Evolutionary conservation across 1,140 invertebrate genomes (phyloP).

Genomic region (Drosophila malerkotliana): DNA sequence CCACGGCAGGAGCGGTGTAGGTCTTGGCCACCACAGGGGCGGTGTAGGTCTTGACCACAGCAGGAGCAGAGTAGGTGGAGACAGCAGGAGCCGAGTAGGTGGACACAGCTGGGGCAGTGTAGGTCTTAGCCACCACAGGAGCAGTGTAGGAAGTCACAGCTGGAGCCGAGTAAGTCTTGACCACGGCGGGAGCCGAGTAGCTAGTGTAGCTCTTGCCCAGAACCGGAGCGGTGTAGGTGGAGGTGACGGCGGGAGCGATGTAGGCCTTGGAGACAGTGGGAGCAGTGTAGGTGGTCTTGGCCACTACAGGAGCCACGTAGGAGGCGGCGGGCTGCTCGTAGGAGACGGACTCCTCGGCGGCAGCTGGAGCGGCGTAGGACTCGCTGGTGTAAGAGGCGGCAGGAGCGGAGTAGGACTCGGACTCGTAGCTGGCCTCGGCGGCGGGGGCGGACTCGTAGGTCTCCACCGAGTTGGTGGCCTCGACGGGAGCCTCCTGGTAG

Average conservation of each 20-base stretch:
- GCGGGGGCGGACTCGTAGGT: constrained; percentile 42
- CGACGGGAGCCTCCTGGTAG: constrained; percentile 30
- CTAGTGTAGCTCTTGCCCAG: constrained; percentile 31
- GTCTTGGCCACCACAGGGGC: constrained; percentile 23
- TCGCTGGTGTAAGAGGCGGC: constrained; percentile 20
- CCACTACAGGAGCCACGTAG: constrained; percentile 37
- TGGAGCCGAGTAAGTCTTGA: constrained; percentile 37
- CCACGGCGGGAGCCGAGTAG: constrained; percentile 24
- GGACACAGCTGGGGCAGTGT: constrained; percentile 40
- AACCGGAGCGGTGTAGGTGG: constrained; percentile 34
- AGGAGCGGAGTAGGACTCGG: constrained; percentile 45
- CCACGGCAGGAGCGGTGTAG: constrained; percentile 17
- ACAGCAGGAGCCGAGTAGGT: constrained; percentile 21
- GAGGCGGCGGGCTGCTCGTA: constrained; percentile 33
- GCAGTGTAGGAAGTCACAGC: constrained; percentile 18
- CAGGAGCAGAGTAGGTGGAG: constrained; percentile 23
- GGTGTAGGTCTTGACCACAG: constrained; percentile 21
- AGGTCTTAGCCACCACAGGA: constrained; percentile 16
- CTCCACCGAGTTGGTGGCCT: constrained; percentile 22
- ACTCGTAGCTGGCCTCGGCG: constrained; percentile 17
- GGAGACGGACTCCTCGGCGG: constrained; percentile 23
- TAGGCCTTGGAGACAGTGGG: constrained; percentile 19
- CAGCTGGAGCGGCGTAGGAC: constrained; percentile 26
- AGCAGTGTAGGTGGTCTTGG: constrained; percentile 26
- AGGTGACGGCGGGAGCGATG: constrained; percentile 22